phyloP scores from a whole-genome alignment of 2,113 vertebrate species.

The Quiscalus mexicanus region DNA sequence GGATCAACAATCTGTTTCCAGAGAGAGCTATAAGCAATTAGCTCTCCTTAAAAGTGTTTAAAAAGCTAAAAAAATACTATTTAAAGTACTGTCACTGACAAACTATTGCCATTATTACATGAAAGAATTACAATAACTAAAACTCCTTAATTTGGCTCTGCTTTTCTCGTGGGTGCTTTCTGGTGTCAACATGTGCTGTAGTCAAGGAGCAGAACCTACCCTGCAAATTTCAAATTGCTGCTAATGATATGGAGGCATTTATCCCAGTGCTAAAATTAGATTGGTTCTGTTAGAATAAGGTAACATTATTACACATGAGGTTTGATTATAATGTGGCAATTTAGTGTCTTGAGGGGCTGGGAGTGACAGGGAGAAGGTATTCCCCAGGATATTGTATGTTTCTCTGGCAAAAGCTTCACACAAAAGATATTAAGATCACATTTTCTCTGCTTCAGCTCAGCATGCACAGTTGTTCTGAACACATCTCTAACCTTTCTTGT shows the following conservation, averaged over 20 bases:
- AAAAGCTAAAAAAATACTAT: not conserved
- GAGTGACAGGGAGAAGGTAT: not conserved
- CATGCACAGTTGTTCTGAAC: not conserved
- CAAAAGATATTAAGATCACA: not conserved
- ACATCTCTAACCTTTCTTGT: not conserved
- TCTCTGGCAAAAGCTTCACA: not conserved
- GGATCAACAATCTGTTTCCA: not conserved
- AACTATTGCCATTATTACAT: not conserved
- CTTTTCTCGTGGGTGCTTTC: not conserved
- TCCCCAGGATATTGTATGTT: accelerated
- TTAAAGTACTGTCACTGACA: not conserved
- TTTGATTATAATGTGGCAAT: not conserved
- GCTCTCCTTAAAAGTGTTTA: not conserved
- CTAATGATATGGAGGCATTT: not conserved
- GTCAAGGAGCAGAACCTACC: not conserved
- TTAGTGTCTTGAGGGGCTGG: not conserved
- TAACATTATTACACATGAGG: not conserved
- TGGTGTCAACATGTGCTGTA: not conserved
- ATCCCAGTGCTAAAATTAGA: not conserved
- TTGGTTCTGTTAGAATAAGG: not conserved
- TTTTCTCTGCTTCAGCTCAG: not conserved
- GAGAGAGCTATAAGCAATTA: not conserved
- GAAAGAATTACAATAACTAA: not conserved
- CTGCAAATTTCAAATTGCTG: not conserved
- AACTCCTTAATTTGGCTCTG: not conserved